These are phyloP conservation scores for Tetragnatha versicolor DNA, from an alignment of 1,140 invertebrate genomes.

Conservation along the genomic window DNA sequence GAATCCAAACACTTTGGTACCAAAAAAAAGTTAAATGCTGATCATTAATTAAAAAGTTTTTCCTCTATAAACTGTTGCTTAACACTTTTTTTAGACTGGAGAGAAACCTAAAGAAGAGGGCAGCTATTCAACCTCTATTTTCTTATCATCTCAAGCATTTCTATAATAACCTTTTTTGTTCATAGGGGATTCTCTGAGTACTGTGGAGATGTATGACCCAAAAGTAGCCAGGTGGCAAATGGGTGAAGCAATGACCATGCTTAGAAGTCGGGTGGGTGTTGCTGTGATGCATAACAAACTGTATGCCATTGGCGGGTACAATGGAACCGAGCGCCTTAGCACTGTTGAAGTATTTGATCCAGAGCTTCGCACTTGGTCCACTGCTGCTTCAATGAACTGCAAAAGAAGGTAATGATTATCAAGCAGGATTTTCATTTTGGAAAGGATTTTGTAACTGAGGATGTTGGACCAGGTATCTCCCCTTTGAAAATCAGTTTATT, in stretches of 20 bases:
- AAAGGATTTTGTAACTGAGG: too few species aligned
- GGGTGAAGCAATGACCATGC: slow-evolving; percentile 85
- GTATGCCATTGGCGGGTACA: slow-evolving; percentile 74
- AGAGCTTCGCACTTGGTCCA: slow-evolving; percentile 75
- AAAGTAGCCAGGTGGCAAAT: slow-evolving; percentile 76
- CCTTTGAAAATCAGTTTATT: too few species aligned
- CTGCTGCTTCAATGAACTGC: slow-evolving; percentile 81
- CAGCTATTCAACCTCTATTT: too few species aligned
- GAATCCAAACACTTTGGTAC: too few species aligned
- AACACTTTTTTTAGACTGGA: too few species aligned
- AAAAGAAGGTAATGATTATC: slow-evolving; percentile 80
- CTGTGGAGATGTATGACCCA: slow-evolving; percentile 87
- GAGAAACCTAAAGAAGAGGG: too few species aligned
- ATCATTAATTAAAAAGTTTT: too few species aligned
- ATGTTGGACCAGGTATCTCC: too few species aligned
- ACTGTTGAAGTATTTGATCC: slow-evolving; percentile 91
- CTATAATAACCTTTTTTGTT: background rate
- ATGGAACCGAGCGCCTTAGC: slow-evolving; percentile 75
- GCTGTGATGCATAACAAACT: slow-evolving; percentile 79
- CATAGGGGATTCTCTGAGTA: slow-evolving; percentile 81
- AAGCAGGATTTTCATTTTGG: too few species aligned
- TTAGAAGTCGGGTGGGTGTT: slow-evolving; percentile 83
- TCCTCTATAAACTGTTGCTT: too few species aligned
- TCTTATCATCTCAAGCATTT: too few species aligned
- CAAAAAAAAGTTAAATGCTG: too few species aligned